A percentile compares a stretch with the other conserved stretches of the same genome.
These are phyloP conservation scores for Monomorium pharaonis DNA, from an alignment of 1,140 invertebrate genomes.

Conservation along the genomic window DNA sequence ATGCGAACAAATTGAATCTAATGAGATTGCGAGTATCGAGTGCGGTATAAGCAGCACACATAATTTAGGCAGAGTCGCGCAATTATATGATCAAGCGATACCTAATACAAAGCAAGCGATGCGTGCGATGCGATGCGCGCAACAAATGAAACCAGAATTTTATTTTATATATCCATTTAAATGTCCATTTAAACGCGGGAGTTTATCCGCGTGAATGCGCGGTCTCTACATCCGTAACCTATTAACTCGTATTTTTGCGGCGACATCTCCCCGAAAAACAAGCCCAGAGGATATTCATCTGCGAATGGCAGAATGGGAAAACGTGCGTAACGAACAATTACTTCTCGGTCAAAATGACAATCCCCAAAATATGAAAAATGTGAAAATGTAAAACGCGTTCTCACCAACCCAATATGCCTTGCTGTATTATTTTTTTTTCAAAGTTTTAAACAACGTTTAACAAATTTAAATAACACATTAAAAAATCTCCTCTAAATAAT, in stretches of 20 bases:
- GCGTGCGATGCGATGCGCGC: not conserved
- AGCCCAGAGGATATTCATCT: not conserved
- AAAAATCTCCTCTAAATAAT: not conserved
- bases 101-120: not conserved
- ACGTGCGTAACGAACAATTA: conserved; percentile 18
- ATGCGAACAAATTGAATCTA: conserved; percentile 29
- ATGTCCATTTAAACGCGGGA: not conserved
- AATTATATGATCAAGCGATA: conserved; percentile 1
- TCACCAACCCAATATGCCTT: no score
- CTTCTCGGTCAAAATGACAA: not conserved
- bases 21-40: conserved; percentile 9
- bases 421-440: not conserved
- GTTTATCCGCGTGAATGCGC: conserved; percentile 10
- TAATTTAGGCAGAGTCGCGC: conserved; percentile 1
- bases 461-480: not conserved
- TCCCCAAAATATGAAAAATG: not conserved
- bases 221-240: not conserved
- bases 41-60: not conserved
- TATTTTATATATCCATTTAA: conserved; percentile 32
- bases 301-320: not conserved
- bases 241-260: not conserved
- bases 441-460: not conserved
- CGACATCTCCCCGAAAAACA: not conserved
- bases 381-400: not conserved
- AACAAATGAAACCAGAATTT: conserved; percentile 19